Evolutionary conservation across 2,113 vertebrate genomes (phyloP).

Genomic region (Syrmaticus mikado): DNA sequence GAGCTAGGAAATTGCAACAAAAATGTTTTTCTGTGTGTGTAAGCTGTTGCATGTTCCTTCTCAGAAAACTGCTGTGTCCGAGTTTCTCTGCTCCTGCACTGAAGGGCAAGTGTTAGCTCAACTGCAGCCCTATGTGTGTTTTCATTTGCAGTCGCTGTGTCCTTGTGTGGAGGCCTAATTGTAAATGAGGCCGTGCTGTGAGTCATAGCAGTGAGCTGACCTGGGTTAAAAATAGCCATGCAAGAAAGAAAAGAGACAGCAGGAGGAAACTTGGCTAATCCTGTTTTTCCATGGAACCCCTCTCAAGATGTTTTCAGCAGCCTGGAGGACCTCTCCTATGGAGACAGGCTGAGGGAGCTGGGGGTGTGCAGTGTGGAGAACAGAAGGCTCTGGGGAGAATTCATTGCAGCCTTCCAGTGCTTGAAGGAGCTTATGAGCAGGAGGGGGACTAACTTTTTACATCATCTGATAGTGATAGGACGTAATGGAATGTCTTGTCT

Average conservation of each 20-base stretch:
- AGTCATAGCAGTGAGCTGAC: not conserved
- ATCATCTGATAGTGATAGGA: no score
- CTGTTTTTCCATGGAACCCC: not conserved
- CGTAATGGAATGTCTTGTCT: no score
- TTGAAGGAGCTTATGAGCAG: no score
- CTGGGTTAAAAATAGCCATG: slow-evolving; percentile 26
- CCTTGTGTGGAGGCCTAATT: not conserved
- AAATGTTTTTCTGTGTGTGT: not conserved
- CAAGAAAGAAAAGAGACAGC: not conserved
- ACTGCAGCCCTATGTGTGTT: not conserved
- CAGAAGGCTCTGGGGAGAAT: no score
- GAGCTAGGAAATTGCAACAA: not conserved
- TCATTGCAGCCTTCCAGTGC: no score
- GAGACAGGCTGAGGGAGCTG: no score
- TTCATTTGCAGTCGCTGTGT: not conserved
- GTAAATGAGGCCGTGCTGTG: slow-evolving; percentile 7
- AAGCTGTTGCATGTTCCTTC: not conserved
- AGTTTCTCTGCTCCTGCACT: not conserved
- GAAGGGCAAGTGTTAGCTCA: not conserved
- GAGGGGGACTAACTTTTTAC: no score
- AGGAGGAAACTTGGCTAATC: slow-evolving; percentile 24
- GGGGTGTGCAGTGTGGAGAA: no score
- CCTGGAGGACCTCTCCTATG: no score
- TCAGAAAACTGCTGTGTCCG: not conserved
- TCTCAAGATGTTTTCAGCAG: not conserved